Conservation (phyloP, 2,888 invertebrate genomes). For the Drosophila paranaensis region DNA sequence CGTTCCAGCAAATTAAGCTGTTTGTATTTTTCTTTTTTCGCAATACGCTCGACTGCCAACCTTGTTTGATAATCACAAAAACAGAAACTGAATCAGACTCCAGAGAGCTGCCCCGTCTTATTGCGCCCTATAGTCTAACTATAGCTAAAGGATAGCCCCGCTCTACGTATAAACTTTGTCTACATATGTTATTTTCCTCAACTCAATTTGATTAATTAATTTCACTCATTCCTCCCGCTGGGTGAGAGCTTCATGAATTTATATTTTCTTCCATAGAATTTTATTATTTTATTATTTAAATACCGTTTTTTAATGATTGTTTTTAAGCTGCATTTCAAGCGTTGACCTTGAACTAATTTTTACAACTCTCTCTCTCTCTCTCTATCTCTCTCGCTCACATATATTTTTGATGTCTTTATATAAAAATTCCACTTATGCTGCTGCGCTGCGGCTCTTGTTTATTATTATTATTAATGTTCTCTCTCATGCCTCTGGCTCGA, state of each 20-base stretch:
- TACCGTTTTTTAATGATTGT: conserved; percentile 26
- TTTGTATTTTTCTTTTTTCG: conserved; percentile 15
- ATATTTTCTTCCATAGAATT: not conserved
- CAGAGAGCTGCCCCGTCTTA: conserved; percentile 7
- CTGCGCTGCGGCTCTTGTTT: conserved; percentile 27
- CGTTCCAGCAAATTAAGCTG: conserved; percentile 35
- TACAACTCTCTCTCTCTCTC: too few relatives aligned
- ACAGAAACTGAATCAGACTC: conserved; percentile 32
- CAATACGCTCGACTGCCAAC: conserved; percentile 26
- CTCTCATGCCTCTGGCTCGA: conserved; percentile 24
- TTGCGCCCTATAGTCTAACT: not conserved
- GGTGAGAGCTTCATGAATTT: not conserved
- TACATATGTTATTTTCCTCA: not conserved
- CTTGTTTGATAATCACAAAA: conserved; percentile 49
- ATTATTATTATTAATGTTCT: conserved; percentile 30
- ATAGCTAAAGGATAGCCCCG: conserved; percentile 4
- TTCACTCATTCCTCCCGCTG: conserved; percentile 37
- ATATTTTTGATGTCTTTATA: conserved; percentile 35
- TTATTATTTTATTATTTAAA: not conserved
- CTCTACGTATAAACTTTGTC: too few relatives aligned
- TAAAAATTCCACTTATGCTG: conserved; percentile 61
- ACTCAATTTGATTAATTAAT: conserved; percentile 43
- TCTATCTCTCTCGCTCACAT: conserved; percentile 17
- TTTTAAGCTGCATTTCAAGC: conserved; percentile 39
- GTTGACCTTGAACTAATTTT: conserved; percentile 71